These are phyloP conservation scores for Loxodonta africana DNA, from an alignment of 2,113 vertebrate genomes.

Conservation along the genomic window DNA sequence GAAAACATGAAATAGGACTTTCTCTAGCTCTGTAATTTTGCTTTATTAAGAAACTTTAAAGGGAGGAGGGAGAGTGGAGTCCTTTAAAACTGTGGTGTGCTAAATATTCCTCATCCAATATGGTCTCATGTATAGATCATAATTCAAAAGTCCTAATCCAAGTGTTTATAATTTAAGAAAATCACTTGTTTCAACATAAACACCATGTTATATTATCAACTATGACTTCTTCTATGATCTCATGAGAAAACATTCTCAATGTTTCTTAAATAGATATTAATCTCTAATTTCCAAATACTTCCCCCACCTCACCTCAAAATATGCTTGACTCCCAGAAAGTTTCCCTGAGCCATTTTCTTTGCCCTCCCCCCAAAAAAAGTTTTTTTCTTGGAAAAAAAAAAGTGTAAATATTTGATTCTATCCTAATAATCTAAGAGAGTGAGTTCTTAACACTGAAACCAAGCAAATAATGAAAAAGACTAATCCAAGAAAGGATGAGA, in stretches of 20 bases:
- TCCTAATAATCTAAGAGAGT: neutral
- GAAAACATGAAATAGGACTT: neutral
- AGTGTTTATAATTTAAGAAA: constrained; percentile 1
- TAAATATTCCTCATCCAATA: neutral
- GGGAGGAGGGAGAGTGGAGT: neutral
- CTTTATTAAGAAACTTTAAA: neutral
- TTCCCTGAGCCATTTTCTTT: neutral
- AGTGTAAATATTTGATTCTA: neutral
- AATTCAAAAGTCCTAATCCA: neutral
- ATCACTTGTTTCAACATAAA: neutral
- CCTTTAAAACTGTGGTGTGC: neutral
- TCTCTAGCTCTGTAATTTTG: neutral
- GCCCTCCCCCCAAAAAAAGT: no score
- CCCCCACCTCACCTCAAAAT: neutral
- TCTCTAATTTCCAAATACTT: neutral
- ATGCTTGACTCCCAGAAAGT: neutral
- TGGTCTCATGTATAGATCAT: neutral
- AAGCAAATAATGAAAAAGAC: neutral
- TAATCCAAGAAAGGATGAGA: neutral
- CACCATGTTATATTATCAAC: neutral
- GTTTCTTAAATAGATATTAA: neutral
- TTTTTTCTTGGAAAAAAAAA: neutral
- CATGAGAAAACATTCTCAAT: neutral
- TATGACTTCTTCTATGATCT: neutral
- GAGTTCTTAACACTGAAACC: neutral